Conservation (phyloP, 2,888 invertebrate genomes). For the Frankliniella intonsa region DNA sequence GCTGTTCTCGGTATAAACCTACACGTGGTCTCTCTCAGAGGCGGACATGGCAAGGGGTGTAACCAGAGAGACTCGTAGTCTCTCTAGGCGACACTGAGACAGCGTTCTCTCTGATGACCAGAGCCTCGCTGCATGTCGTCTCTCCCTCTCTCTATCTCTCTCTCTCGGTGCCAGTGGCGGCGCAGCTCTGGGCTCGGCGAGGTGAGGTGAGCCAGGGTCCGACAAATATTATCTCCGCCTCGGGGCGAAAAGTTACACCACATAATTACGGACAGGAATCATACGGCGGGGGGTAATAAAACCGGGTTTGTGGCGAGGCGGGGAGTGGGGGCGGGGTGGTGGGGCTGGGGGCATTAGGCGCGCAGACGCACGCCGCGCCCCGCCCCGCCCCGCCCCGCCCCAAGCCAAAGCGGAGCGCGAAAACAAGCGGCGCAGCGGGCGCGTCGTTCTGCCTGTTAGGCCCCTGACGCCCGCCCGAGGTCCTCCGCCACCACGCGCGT, state of each 20-base stretch:
- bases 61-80: no score
- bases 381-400: not conserved
- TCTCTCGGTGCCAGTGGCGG: not conserved
- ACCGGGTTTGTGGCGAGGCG: not conserved
- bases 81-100: no score
- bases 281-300: conserved; percentile 1
- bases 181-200: not conserved
- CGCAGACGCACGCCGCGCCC: not conserved
- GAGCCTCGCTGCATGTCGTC: no score
- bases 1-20: not conserved
- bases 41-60: no score
- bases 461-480: not conserved
- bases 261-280: not conserved
- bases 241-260: conserved; percentile 19
- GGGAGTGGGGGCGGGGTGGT: not conserved
- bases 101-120: no score
- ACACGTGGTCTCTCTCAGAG: no score
- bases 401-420: not conserved
- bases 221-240: not conserved
- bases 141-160: no score
- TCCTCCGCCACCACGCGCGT: not conserved
- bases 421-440: not conserved
- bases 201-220: not conserved
- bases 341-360: not conserved
- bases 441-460: not conserved